A percentile compares a stretch with the other conserved stretches of the same genome.
These are phyloP conservation scores for Rhopalosiphum maidis DNA, from an alignment of 1,140 invertebrate genomes.

Conservation along the genomic window DNA sequence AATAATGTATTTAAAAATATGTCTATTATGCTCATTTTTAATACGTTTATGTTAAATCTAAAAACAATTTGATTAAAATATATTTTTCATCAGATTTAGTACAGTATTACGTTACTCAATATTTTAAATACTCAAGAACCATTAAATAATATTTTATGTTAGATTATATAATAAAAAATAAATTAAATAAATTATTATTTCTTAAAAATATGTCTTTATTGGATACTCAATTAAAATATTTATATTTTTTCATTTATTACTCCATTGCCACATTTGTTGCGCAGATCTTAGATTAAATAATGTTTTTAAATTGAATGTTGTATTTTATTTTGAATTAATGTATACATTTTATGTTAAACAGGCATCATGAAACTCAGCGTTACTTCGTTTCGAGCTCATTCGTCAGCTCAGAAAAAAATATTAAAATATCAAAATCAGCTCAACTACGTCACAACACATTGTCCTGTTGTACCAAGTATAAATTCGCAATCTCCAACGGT, in stretches of 20 bases:
- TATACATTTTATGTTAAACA: not conserved
- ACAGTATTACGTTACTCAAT: not conserved
- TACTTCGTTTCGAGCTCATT: slow-evolving; percentile 46
- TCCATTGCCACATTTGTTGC: not conserved
- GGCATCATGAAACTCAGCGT: slow-evolving; percentile 53
- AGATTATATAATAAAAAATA: not conserved
- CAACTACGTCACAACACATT: slow-evolving; percentile 33
- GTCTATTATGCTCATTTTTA: not conserved
- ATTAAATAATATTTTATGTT: not conserved
- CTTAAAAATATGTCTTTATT: not conserved
- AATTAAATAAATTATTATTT: not conserved
- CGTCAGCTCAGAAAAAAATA: slow-evolving; percentile 53
- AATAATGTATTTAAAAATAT: no score
- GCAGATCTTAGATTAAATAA: not conserved
- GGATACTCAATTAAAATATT: not conserved
- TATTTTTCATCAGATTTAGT: not conserved
- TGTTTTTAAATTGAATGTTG: not conserved
- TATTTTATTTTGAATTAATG: not conserved
- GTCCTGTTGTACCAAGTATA: not conserved
- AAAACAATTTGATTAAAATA: not conserved
- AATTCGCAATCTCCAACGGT: not conserved
- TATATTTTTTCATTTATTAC: not conserved
- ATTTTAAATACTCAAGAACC: no score
- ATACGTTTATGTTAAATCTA: not conserved
- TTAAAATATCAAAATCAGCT: slow-evolving; percentile 51